Base-by-base conservation (phyloP, 2,797 vertebrate genomes). In the Rallus crepitans region DNA sequence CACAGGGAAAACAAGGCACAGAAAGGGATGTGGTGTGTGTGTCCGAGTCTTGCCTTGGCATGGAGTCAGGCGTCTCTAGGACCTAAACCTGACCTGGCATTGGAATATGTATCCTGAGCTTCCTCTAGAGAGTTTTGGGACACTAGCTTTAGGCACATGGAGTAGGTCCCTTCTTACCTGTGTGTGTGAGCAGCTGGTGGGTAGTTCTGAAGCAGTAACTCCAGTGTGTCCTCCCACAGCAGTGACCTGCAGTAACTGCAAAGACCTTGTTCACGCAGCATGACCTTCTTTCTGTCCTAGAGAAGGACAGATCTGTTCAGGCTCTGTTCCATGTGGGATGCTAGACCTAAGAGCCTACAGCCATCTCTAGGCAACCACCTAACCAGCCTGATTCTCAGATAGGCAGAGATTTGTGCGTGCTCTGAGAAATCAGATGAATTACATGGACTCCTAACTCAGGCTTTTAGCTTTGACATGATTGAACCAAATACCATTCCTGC, bases 391-490 rank as follows among this genome's bases (percentile, higher is more conserved):
- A 19, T 45, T 73, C 64, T 77, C 47, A 63, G 64, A 30, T 11
- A 42, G 39, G 13, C 9, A 33, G 75, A 84, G 73, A 40, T 82
- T 55, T 53, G 60, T 64, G 19, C 7, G 0, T 17, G 33, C 60
- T 89, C 73, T 84, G 53, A 73, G 89, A 64, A 60, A 76, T n/a
- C 50, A 59, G 52, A 52, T 50, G 27, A 66, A 60, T 94, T 28
- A 39, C 1, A 0, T 60, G 40, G 33, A 25, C 28, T 37, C 59
- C 33, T 31, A 57, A 39, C 64, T 72, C 27, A 84, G 57, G 53
- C 87, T 93, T 93, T 90, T 68, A 68, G 33, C 66, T 90, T 66
- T 53, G 80, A 75, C 42, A 15, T 81, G 72, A 65, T 72, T 88
- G 82, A 95, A 66, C 57, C 60, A 48, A 79, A 60, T 89, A 76